These are phyloP conservation scores for Octonoba sinensis DNA, from an alignment of 2,888 invertebrate genomes.

Conservation along the genomic window DNA sequence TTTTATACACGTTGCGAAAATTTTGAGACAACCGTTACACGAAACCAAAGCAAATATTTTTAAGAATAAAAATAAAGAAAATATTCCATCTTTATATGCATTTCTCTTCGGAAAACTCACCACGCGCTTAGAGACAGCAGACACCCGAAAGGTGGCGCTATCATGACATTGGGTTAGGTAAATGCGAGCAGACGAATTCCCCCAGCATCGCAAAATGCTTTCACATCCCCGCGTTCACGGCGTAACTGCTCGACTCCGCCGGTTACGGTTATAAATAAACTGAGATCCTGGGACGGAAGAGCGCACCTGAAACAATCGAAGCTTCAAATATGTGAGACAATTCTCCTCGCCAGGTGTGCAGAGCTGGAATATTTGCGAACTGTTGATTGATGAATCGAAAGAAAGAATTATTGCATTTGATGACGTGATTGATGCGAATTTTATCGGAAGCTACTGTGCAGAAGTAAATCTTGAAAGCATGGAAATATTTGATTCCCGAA, in stretches of 20 bases:
- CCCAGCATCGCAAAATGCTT: slow-evolving; percentile 31
- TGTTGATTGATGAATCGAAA: not conserved
- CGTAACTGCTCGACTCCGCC: slow-evolving; percentile 6
- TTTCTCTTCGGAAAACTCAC: no score
- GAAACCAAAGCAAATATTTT: no score
- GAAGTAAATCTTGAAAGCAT: no score
- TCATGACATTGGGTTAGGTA: slow-evolving; percentile 11
- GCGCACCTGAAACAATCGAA: slow-evolving; percentile 31
- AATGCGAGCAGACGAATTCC: slow-evolving; percentile 37
- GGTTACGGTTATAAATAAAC: slow-evolving; percentile 49
- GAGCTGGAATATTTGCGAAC: not conserved
- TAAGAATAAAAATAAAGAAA: no score
- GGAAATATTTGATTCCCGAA: no score
- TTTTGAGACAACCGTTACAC: no score
- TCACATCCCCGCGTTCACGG: slow-evolving; percentile 22
- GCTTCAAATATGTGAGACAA: slow-evolving; percentile 16
- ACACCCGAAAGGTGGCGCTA: slow-evolving; percentile 32
- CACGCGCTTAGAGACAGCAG: no score
- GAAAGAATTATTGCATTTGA: no score
- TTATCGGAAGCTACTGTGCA: no score
- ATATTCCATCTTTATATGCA: no score
- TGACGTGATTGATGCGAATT: no score
- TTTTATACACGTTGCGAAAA: no score
- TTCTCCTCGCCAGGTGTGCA: not conserved
- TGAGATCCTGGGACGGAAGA: slow-evolving; percentile 23